These are phyloP conservation scores for Ammodytes dubius DNA, from an alignment of 2,113 vertebrate genomes.

Conservation along the genomic window DNA sequence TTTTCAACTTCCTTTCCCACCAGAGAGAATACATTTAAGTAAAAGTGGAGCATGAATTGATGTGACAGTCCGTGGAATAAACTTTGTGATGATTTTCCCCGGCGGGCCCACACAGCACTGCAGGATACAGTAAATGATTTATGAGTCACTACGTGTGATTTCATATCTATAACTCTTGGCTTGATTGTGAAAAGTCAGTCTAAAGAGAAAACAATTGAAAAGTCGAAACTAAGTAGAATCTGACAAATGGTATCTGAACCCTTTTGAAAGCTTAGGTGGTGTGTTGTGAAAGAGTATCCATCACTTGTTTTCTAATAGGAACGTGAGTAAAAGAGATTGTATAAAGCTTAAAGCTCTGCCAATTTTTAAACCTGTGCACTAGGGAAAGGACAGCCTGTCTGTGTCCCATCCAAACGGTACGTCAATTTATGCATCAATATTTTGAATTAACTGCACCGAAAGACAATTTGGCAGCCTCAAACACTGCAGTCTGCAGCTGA, in stretches of 20 bases:
- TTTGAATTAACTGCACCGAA: conserved; percentile 7
- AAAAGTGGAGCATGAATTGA: neutral
- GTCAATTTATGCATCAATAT: conserved; percentile 7
- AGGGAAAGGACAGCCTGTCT: too few species aligned
- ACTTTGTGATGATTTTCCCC: neutral
- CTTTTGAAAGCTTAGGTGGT: neutral
- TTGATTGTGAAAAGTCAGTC: neutral
- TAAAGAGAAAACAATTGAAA: conserved; percentile 1
- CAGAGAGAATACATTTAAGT: neutral
- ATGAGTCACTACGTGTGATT: neutral
- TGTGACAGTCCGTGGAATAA: conserved; percentile 9
- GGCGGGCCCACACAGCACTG: neutral
- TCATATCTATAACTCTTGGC: neutral
- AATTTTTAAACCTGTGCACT: neutral
- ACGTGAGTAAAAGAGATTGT: neutral
- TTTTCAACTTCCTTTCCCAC: neutral
- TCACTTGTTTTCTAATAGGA: neutral
- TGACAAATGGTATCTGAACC: neutral
- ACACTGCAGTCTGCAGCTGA: conserved; percentile 5
- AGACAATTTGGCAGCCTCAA: conserved; percentile 8
- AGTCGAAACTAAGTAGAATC: neutral
- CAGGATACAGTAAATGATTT: conserved; percentile 26
- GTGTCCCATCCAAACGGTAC: neutral
- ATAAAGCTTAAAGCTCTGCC: neutral
- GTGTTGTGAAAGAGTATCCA: neutral